Evolutionary conservation across 2,797 vertebrate species (phyloP), one percentile per base, ranked within the genome.

Genomic region (Florisuga fusca): DNA sequence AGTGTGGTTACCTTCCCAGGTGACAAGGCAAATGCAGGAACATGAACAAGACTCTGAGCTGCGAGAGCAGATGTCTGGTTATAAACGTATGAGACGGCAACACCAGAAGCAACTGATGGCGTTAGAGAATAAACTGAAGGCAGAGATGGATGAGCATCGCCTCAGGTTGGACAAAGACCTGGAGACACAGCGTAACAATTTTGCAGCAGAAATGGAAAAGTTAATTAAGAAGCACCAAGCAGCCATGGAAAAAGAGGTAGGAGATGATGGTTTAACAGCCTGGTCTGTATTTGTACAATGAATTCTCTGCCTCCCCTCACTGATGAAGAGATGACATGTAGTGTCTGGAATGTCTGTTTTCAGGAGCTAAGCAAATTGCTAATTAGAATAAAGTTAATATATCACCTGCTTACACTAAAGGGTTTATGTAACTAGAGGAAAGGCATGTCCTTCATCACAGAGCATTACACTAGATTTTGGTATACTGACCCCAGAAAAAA

Each of bases 31-130:
- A 97, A 99, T 99, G 95, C 99, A 99, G 97, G 99, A 99, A 93
- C 99, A 99, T 8, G 99, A 99, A 93, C 99, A 99, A 95, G 99
- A 99, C 96, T 99, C 99, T 2, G 99, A 99, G 94, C 98, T 99
- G 87, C 98, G 99, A 82, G 99, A 99, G 96, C 99, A 99, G 97
- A 99, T 99, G 98, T 98, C 99, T 84, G 99, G 99, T 87, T 99
- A 99, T 96, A 99, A 99, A 96, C 98, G 99, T 92, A 99, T 99
- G 99, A 98, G 99, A 79, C 97, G 99, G 93, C 99, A 99, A 96
- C 99, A 99, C 98, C 99, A 99, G 98, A 99, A 99, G 92, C 99
- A 99, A 82, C 98, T 99, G 93, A 98, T 99, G 99, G 99, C 99
- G 22, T 98, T 99, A 79, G 99, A 99, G 97, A 99, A 99, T 98